Percentiles rank a stretch among this genome's conserved stretches.
Conservation (phyloP, 2,113 vertebrate genomes). For the Australoheros scitulus region DNA sequence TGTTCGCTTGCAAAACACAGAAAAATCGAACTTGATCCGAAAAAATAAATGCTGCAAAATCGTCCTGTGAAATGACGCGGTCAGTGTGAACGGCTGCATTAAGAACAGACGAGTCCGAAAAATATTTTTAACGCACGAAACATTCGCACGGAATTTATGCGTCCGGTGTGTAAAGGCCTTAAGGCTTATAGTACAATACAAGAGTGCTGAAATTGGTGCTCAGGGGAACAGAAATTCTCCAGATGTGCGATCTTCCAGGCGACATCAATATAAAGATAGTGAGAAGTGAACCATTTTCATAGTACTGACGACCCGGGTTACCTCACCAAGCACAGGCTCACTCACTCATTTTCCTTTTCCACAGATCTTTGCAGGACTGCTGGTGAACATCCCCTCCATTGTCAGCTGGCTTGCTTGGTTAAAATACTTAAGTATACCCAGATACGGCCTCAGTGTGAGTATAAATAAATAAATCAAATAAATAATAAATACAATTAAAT, state of each 20-base stretch:
- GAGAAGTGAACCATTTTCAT: neutral
- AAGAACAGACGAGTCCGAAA: no score
- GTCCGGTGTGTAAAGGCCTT: no score
- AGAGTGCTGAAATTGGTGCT: neutral
- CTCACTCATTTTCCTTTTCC: neutral
- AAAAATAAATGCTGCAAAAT: no score
- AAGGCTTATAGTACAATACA: rapidly evolving
- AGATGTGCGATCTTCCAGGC: neutral
- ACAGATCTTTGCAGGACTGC: slow-evolving; percentile 90
- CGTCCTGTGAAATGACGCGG: no score
- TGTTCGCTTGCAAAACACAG: no score
- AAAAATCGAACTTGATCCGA: no score
- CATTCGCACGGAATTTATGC: no score
- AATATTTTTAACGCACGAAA: no score
- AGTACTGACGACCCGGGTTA: neutral
- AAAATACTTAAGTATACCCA: slow-evolving; percentile 90
- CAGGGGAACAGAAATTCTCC: neutral
- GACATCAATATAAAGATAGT: neutral
- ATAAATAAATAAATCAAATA: neutral
- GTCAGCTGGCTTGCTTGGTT: slow-evolving; percentile 87
- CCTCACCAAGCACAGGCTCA: neutral
- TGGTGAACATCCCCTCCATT: slow-evolving; percentile 87
- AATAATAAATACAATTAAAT: no score
- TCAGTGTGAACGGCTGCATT: no score
- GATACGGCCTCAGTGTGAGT: slow-evolving; percentile 87